These are phyloP conservation scores for Chaunax sp. DNA, from an alignment of 2,797 vertebrate genomes.

Conservation along the genomic window DNA sequence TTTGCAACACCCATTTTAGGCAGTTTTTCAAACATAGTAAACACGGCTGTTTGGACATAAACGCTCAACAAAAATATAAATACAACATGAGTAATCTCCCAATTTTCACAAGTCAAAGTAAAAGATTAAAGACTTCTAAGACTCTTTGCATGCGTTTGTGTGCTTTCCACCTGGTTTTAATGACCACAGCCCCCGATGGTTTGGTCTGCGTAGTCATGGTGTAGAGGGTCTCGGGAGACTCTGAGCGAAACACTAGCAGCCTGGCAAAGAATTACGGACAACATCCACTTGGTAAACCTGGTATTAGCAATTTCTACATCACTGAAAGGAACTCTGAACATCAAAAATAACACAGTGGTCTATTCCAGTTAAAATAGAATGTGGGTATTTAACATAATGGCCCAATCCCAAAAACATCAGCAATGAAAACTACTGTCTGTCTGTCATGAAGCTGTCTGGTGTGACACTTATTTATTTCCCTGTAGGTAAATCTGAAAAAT, in stretches of 20 bases:
- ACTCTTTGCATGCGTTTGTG: background rate
- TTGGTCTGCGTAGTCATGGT: conserved; percentile 62
- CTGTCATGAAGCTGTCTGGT: background rate
- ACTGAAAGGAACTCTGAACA: background rate
- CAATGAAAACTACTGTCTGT: background rate
- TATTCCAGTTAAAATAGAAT: too few relatives aligned
- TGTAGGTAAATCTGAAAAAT: background rate
- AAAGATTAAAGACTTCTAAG: too few relatives aligned
- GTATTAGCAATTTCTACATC: background rate
- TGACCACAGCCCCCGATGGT: conserved; percentile 51
- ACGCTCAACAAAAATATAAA: too few relatives aligned
- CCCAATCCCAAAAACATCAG: background rate
- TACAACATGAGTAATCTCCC: too few relatives aligned
- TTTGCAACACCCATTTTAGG: too few relatives aligned
- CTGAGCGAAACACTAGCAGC: conserved; percentile 50
- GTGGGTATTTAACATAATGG: background rate
- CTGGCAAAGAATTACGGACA: conserved; percentile 45
- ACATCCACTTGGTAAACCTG: background rate
- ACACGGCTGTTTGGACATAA: too few relatives aligned
- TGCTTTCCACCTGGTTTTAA: conserved; percentile 47
- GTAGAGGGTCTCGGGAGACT: conserved; percentile 71
- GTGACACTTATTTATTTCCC: background rate
- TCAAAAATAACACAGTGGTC: background rate
- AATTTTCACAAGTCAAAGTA: too few relatives aligned
- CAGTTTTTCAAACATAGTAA: too few relatives aligned